Evolutionary conservation across 2,113 vertebrate species (phyloP), one percentile per base, ranked within the genome.

Genomic region (Rallus limicola): DNA sequence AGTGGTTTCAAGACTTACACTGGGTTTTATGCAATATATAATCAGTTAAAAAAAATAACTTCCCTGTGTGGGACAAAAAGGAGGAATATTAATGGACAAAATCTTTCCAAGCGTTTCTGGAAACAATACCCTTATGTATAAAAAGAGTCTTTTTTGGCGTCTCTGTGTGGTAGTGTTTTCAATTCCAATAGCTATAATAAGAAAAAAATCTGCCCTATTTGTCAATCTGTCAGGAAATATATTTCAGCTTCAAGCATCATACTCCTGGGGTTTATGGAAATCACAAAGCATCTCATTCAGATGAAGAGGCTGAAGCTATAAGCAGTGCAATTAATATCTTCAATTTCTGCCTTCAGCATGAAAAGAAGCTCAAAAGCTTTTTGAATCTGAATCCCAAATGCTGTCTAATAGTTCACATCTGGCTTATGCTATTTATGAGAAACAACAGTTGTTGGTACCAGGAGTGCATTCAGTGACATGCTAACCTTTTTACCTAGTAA

Each of bases 161-260:
- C 60, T 93, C 81, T 95, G 5, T 96, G 83, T 96, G 86, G 74
- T 97, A 80, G 56, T 93, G 69, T 91, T 98, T 97, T 97, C 93
- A 92, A 96, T 97, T 95, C 93, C 59, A 81, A 91, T 81, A 97
- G 92, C 86, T 95, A 83, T 94, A 96, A 95, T 95, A 96, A 75
- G 56, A 90, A 96, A 68, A 96, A 97, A 97, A 96, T 56, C 86
- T 96, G 76, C 82, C 86, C 87, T 97, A 96, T 97, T 97, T 97
- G 95, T 98, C 97, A 97, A 74, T 96, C 96, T 98, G 97, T 97
- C 98, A 97, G 80, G 88, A 97, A 97, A 97, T 98, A 95, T 88
- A 98, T 97, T 97, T 97, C 94, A 90, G 92, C 96, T 96, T 97
- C 93, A 96, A 97, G 97, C 96, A 91, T 95, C 82, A 44, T 82